Evolutionary conservation across 2,113 vertebrate species (phyloP), one percentile per base, ranked within the genome.

Genomic region (Phaetusa simplex): DNA sequence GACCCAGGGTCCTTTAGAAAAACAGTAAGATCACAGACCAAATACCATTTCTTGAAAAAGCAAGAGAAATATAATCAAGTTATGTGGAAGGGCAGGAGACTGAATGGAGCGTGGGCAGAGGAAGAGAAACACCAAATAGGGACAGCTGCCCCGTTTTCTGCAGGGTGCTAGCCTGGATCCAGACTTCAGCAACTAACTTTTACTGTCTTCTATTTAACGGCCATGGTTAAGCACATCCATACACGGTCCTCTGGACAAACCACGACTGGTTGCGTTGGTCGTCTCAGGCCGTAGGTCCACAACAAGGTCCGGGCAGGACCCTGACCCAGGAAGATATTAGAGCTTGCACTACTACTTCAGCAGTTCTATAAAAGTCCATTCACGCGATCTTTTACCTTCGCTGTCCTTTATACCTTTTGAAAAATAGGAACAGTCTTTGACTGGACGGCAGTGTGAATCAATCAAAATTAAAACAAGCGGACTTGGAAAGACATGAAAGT

Each of bases 1-100:
- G 71, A 97, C 73, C 93, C 91, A 78, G 59, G 56, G 69, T 83
- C 77, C 86, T 95, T 97, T 94, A 97, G 96, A 91, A 86, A 93
- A 70, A 16, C 1, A 56, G 67, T 3, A 66, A 85, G 53, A 74
- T 38, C 71, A 81, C n/a, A 50, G 53, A 30, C 40, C 56, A n/a
- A 80, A n/a, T 1, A 52, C 14, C 5, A 6, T 34, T 87, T 76
- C 69, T 80, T 61, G 52, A 92, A 62, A 87, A 64, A 74, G 78
- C 71, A 47, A 52, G 19, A 78, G 53, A 49, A 84, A 42, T 8
- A 52, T 5, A 2, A 12, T 2, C 10, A 3, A 30, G 34, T 67
- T 70, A 36, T 55, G 0, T 64, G 84, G 59, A 61, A 70, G 24
- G 87, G 73, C 80, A 78, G 72, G 72, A 61, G 43, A 38, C 38